These are phyloP conservation scores for Amphiprion ocellaris DNA, from an alignment of 2,113 vertebrate genomes.

Conservation along the genomic window DNA sequence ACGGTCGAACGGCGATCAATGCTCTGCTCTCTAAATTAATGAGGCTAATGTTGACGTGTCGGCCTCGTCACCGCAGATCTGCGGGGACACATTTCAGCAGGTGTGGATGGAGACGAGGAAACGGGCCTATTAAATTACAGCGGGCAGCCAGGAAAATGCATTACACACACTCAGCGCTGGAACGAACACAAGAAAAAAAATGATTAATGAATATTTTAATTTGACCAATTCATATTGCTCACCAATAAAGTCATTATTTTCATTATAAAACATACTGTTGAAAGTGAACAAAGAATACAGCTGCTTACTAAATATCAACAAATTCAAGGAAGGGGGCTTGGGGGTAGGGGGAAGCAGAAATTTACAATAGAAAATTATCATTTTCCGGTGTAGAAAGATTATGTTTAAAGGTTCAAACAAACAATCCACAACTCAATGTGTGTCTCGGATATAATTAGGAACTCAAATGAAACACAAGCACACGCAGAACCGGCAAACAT, in stretches of 20 bases:
- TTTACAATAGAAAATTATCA: slow-evolving; percentile 78
- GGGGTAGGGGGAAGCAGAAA: slow-evolving; percentile 55
- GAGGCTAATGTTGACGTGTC: slow-evolving; percentile 75
- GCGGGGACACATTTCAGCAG: slow-evolving; percentile 27
- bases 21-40: slow-evolving; percentile 76
- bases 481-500: slow-evolving; percentile 38
- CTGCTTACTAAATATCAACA: slow-evolving; percentile 79
- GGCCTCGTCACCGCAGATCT: slow-evolving; percentile 36
- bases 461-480: slow-evolving; percentile 63
- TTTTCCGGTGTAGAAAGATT: slow-evolving; percentile 71
- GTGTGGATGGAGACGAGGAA: slow-evolving; percentile 20
- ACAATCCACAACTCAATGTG: slow-evolving; percentile 40
- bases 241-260: slow-evolving; percentile 77
- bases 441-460: slow-evolving; percentile 36
- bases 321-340: slow-evolving; percentile 49
- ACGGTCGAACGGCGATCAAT: slow-evolving; percentile 67
- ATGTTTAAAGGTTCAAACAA: slow-evolving; percentile 54
- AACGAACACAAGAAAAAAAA: slow-evolving; percentile 9
- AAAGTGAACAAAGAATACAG: slow-evolving; percentile 82
- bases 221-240: slow-evolving; percentile 80
- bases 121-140: slow-evolving; percentile 25
- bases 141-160: background rate
- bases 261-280: slow-evolving; percentile 82
- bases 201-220: slow-evolving; percentile 79
- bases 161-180: background rate